Conservation (phyloP, 2,888 invertebrate genomes). For the Lumbricus terrestris region DNA sequence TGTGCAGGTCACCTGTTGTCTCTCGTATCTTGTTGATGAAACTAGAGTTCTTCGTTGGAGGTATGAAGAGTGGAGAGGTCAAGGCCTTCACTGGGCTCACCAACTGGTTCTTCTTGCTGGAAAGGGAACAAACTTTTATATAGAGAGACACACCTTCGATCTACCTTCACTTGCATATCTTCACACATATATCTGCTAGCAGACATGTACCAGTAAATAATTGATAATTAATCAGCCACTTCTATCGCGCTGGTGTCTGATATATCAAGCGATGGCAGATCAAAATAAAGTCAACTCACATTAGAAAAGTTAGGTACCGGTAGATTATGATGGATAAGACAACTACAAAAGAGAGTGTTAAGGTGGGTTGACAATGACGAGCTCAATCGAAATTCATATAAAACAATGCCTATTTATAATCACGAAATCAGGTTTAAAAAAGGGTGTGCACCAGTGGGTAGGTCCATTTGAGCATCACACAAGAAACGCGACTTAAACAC, state of each 20-base stretch:
- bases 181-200: background rate
- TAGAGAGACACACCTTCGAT: background rate
- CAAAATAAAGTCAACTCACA: too few relatives aligned
- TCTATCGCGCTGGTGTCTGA: too few relatives aligned
- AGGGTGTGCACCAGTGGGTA: too few relatives aligned
- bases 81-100: constrained; percentile 24
- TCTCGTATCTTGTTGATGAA: constrained; percentile 15
- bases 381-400: too few relatives aligned
- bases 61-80: background rate
- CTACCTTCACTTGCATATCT: background rate
- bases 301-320: too few relatives aligned
- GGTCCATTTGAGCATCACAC: too few relatives aligned
- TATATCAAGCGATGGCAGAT: too few relatives aligned
- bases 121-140: background rate
- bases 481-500: background rate
- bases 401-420: too few relatives aligned
- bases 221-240: background rate
- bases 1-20: constrained; percentile 63
- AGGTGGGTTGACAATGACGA: too few relatives aligned
- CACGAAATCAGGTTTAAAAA: too few relatives aligned
- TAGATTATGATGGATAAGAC: too few relatives aligned
- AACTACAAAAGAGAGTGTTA: too few relatives aligned
- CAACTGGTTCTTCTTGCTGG: background rate
- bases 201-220: background rate
- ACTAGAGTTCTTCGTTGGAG: constrained; percentile 5